Evolutionary conservation across 2,888 invertebrate species (phyloP), one percentile per base, ranked within the genome.

Genomic region (Drosophila mimica): DNA sequence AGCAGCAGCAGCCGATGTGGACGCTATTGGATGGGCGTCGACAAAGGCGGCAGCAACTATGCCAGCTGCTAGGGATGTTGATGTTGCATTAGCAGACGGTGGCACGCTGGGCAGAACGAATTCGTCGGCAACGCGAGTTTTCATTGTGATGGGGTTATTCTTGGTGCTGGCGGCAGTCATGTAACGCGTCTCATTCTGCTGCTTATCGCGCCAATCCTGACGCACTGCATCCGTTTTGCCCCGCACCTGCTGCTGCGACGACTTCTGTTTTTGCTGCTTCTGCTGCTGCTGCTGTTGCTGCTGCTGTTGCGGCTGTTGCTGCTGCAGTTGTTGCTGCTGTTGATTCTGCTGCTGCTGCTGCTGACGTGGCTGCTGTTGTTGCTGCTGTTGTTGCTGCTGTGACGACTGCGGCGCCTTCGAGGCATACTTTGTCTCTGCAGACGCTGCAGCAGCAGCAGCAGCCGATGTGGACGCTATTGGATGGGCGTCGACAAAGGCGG

Each of bases 141-240:
- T 84, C 77, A 85, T 80, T 28, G 83, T 85, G 6, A 82, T 83
- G 11, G 34, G 33, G 28, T 76, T 70, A 15, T 40, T 31, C 1
- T 68, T 62, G 11, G 52, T 46, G 4, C 76, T 66, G 4, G 73
- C 76, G 1, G 73, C 79, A 0, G 81, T 84, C 0, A 66, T 9
- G 36, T 74, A 84, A 1, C 83, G 83, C 0, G 36, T 13, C 36
- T 61, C 38, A 56, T 52, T 48, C 17, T 53, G 46, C 9, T 43
- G 61, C 4, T 69, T 57, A 3, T 70, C 53, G 6, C 64, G 76
- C 61, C 68, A 65, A 13, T 76, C 52, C 4, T 52, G 56, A 15
- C 64, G 62, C 63, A 40, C 9, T 1, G 43, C 33, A 6, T 65
- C 53, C 8, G 40, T 0, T 46, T 25, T 34, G 40, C 40, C 11